A percentile compares a stretch with the other conserved stretches of the same genome.
phyloP scores from a whole-genome alignment of 1,140 invertebrate species.

The Tyrophagus putrescentiae region DNA sequence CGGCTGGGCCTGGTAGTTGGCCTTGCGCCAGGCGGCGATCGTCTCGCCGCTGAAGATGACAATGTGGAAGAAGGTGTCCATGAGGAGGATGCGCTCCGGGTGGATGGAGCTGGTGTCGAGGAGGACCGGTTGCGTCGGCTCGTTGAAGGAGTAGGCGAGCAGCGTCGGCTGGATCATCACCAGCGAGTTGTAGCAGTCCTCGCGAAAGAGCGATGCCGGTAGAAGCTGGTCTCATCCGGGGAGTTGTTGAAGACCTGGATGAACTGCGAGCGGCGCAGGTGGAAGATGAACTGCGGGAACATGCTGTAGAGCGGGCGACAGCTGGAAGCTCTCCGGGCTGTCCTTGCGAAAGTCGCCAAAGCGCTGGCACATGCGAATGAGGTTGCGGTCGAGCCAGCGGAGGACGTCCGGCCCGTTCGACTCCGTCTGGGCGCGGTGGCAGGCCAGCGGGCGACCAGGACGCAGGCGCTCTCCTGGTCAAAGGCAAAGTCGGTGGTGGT shows the following conservation, averaged over 20 bases:
- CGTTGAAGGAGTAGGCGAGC: slow-evolving; percentile 95
- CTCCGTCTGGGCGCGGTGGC: slow-evolving; percentile 86
- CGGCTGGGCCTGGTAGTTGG: slow-evolving; percentile 85
- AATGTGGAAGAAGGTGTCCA: slow-evolving; percentile 99
- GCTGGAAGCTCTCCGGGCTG: slow-evolving; percentile 85
- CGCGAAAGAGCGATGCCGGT: slow-evolving; percentile 89
- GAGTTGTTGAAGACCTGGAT: slow-evolving; percentile 99
- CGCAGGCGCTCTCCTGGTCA: slow-evolving; percentile 92
- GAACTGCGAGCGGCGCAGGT: slow-evolving; percentile 92
- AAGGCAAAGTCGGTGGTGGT: slow-evolving; percentile 51
- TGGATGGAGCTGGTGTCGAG: slow-evolving; percentile 95
- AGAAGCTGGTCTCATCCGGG: slow-evolving; percentile 98
- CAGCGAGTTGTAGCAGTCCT: slow-evolving; percentile 89
- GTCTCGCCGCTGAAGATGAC: slow-evolving; percentile 99
- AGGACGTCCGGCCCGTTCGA: slow-evolving; percentile 83
- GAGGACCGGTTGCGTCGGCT: slow-evolving; percentile 85
- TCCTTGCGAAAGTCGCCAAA: slow-evolving; percentile 97
- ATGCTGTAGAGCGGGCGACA: slow-evolving; percentile 91
- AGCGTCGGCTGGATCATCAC: slow-evolving; percentile 99
- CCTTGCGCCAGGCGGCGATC: slow-evolving; percentile 86
- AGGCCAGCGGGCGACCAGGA: slow-evolving; percentile 93
- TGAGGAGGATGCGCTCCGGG: slow-evolving; percentile 86
- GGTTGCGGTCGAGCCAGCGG: slow-evolving; percentile 92
- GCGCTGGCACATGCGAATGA: slow-evolving; percentile 95
- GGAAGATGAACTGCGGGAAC: slow-evolving; percentile 99